Evolutionary conservation across 2,888 invertebrate genomes (phyloP), one percentile per base, ranked within the genome.

Genomic region (Sturmia bella): DNA sequence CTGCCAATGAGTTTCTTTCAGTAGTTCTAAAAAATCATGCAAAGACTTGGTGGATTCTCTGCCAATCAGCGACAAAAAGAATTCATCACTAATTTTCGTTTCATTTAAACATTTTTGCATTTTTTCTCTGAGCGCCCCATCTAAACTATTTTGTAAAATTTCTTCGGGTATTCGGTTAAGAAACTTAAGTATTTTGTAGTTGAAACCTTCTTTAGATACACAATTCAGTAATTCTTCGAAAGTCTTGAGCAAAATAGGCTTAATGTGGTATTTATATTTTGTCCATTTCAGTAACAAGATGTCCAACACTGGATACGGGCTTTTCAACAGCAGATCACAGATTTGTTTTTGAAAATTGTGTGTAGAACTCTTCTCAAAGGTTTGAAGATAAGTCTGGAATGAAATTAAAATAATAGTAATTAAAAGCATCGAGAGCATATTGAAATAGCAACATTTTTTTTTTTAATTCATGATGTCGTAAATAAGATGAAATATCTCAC

Each of bases 41-140:
- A 89, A 43, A 0, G 89, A 73, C 4, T 85, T 78, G 0, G 84
- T 70, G 3, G 88, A 86, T 15, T 80, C 66, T 4, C 88, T 86
- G 4, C 87, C 85, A 21, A 89, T 57, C 0, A 90, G 59, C 0
- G 88, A 85, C 37, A 90, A 80, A 59, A 86, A 86, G 32, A 87
- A 77, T 37, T 85, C 73, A 21, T 74, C 85, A 37, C 61, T 85
- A 70, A 83, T 73, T 78, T 66, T 54, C 19, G 13, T 13, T 3
- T 27, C 39, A 1, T 43, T 27, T n/a, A 84, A 68, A 0, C 81
- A 81, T 21, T 85, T 27, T 83, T 56, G 17, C 87, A 83, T 41
- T 80, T 84, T 13, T 48, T 70, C 70, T 11, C 54, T 64, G n/a
- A 82, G 32, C 39, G 39, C 32, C 0, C 74, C 78, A 11, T 78